These are phyloP conservation scores for Romanomermis culicivorax DNA, from an alignment of 2,888 invertebrate species.

Conservation along the genomic window DNA sequence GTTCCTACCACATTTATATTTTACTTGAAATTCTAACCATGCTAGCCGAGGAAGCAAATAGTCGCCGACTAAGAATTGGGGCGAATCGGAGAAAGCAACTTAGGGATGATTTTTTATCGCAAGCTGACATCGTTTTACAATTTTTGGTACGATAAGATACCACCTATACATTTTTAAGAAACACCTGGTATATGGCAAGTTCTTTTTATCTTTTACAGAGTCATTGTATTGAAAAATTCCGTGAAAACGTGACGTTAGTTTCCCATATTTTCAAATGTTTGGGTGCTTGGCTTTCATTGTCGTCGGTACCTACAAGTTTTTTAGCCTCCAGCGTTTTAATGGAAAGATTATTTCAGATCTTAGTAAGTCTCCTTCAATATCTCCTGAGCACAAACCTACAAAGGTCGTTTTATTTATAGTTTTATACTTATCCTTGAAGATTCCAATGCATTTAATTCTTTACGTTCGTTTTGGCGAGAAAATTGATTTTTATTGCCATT, in stretches of 20 bases:
- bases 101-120: constrained; percentile 50
- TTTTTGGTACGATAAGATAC: constrained; percentile 41
- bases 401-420: no score
- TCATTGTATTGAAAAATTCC: not conserved
- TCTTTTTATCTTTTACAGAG: constrained; percentile 1
- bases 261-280: constrained; percentile 53
- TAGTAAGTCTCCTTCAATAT: constrained; percentile 40
- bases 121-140: constrained; percentile 52
- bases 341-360: constrained; percentile 28
- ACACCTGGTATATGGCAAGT: no score
- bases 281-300: constrained; percentile 70
- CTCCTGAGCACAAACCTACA: no score
- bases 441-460: no score
- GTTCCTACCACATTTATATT: not conserved
- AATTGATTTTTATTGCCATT: no score
- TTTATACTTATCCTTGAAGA: no score
- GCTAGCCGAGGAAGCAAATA: constrained; percentile 70
- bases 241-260: not conserved
- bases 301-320: constrained; percentile 52
- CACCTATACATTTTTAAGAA: no score
- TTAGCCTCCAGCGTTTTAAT: constrained; percentile 37
- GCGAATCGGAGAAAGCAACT: constrained; percentile 71
- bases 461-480: no score
- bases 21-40: constrained; percentile 50
- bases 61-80: constrained; percentile 43